A percentile compares a stretch with the other conserved stretches of the same genome.
Evolutionary conservation across 2,888 invertebrate genomes (phyloP).

Genomic region (Pyrrhia umbra): DNA sequence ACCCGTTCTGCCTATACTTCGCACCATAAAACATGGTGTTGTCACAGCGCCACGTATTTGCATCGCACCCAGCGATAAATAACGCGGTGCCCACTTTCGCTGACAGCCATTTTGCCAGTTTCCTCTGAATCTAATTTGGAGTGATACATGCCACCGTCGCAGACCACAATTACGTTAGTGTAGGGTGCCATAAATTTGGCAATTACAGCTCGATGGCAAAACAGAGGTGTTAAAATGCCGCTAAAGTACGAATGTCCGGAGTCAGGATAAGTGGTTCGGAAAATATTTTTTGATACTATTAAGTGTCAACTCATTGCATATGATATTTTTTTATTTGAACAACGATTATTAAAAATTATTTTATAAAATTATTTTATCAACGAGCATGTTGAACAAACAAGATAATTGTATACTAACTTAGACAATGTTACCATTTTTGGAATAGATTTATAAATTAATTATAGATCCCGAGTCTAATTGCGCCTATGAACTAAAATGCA

Average conservation of each 20-base stretch:
- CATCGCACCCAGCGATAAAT: conserved; percentile 68
- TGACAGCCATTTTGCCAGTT: conserved; percentile 79
- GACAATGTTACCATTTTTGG: too few relatives aligned
- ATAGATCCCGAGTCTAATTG: too few relatives aligned
- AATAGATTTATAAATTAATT: too few relatives aligned
- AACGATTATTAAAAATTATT: too few relatives aligned
- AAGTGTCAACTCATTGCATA: too few relatives aligned
- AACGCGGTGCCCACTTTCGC: conserved; percentile 71
- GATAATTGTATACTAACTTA: too few relatives aligned
- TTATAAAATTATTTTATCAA: too few relatives aligned
- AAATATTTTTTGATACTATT: too few relatives aligned
- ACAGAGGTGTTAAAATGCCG: conserved; percentile 78
- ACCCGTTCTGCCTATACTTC: conserved; percentile 41
- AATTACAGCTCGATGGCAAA: conserved; percentile 86
- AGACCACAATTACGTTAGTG: conserved; percentile 87
- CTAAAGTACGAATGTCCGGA: conserved; percentile 46
- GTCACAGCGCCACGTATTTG: conserved; percentile 54
- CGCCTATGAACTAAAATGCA: too few relatives aligned
- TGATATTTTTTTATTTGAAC: too few relatives aligned
- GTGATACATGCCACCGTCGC: conserved; percentile 84
- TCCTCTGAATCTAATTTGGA: conserved; percentile 87
- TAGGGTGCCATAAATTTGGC: conserved; percentile 88
- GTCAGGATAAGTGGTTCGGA: not conserved
- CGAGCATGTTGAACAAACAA: too few relatives aligned
- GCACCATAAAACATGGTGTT: conserved; percentile 62